Base-by-base conservation (phyloP, 92 coral and sea anemone genomes). In the Virgularia gustaviana region DNA sequence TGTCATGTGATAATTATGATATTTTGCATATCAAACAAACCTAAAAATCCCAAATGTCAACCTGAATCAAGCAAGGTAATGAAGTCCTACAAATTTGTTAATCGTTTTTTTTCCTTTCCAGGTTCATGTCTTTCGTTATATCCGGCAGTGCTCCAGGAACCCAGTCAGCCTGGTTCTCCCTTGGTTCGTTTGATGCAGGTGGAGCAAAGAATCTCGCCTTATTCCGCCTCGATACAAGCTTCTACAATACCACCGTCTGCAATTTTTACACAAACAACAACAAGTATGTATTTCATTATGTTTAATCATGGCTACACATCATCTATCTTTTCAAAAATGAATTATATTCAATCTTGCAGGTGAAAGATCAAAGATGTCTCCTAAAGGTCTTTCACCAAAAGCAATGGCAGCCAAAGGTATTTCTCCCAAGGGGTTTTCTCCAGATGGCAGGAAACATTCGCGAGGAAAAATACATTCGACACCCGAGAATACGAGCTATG, bases 151-250 rank as follows among this genome's bases (percentile, higher is more conserved):
- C 47, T 65, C n/a, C 72, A 65, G 1, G 45, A 72, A 70, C 47
- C 85, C 56, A 10, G 65, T 55, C 59, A 82, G 60, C 19, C 42
- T 39, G 83, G 76, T 2, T 78, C 70, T 19, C 81, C 88, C 28
- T 63, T 91, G 49, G 96, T 89, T 24, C 84, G 94, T 33, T 61
- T 91, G 20, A 91, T 91, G 84, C 97, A 91, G 65, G 88, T 89
- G 63, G 97, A 91, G 25, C 91, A 91, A 71, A 78, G 97, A 31
- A 85, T 88, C 38, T 2, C 58, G 3, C 13, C 58, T 52, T 52
- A 3, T 16, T 52, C 58, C 1, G 7, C 58, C 4, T 3, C 58
- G 22, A 28, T 52, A 2, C 58, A 52, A 22, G 28, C 11, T 16
- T 52, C 58, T 0, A 2, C 52, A 0, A 55, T 65, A 1, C 72